A percentile compares a stretch with the other conserved stretches of the same genome.
Conservation (phyloP, 1,140 invertebrate species). For the Microplitis mediator region DNA sequence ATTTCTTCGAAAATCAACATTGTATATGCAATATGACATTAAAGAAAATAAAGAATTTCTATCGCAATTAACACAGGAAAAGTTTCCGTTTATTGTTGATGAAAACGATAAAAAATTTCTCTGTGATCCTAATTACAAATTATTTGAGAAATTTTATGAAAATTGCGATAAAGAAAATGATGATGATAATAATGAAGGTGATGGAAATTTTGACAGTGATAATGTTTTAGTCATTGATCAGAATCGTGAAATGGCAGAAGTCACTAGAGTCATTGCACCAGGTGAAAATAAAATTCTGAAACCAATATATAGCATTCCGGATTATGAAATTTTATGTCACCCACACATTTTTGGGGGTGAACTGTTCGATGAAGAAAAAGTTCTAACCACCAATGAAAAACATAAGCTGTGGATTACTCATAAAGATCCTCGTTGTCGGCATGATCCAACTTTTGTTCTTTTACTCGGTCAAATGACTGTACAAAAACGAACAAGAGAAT, state of each 20-base stretch:
- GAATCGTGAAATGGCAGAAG: too few species aligned
- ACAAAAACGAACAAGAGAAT: neutral
- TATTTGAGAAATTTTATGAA: neutral
- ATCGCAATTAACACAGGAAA: neutral
- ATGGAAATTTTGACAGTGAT: neutral
- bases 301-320: neutral
- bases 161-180: neutral
- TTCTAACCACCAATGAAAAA: neutral
- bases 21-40: neutral
- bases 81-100: neutral
- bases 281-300: neutral
- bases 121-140: neutral
- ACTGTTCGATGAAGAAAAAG: neutral
- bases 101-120: neutral
- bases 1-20: neutral
- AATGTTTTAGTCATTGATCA: too few species aligned
- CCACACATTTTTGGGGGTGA: conserved; percentile 10
- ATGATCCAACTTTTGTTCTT: too few species aligned
- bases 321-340: conserved; percentile 9
- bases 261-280: too few species aligned
- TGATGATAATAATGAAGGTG: neutral
- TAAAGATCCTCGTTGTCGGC: neutral
- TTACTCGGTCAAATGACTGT: too few species aligned
- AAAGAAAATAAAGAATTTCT: neutral
- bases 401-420: neutral